A percentile compares a stretch with the other conserved stretches of the same genome.
Evolutionary conservation across 1,140 invertebrate species (phyloP).

Genomic region (Neuroterus valhalla): DNA sequence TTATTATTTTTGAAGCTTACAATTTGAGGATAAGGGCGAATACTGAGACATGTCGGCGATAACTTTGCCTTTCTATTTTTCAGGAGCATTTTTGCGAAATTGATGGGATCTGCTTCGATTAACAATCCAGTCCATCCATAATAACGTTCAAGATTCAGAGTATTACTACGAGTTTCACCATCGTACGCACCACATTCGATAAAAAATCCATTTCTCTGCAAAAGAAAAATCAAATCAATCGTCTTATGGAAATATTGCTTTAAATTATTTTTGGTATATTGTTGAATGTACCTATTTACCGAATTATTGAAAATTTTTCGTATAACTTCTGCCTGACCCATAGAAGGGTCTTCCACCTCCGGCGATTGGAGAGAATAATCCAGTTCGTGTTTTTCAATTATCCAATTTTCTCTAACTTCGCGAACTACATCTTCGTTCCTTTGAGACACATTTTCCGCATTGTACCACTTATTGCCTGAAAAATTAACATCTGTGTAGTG

Average conservation of each 20-base stretch:
- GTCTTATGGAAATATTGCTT: not conserved
- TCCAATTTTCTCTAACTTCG: conserved; percentile 54
- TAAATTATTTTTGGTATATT: not conserved
- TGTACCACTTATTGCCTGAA: conserved; percentile 52
- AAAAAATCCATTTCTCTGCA: conserved; percentile 75
- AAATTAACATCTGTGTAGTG: not conserved
- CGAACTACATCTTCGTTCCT: conserved; percentile 31
- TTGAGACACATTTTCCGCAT: conserved; percentile 41
- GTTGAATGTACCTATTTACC: conserved; percentile 46
- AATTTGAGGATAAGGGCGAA: conserved; percentile 66
- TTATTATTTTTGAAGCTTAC: conserved; percentile 52
- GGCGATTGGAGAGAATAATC: conserved; percentile 59
- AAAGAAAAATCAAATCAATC: conserved; percentile 37
- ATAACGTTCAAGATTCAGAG: conserved; percentile 71
- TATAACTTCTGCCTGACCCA: conserved; percentile 69
- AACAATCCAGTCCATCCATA: conserved; percentile 74
- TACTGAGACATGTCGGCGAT: conserved; percentile 72
- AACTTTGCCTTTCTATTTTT: conserved; percentile 71
- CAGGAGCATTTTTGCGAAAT: conserved; percentile 69
- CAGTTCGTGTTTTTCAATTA: conserved; percentile 49
- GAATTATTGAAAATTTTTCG: conserved; percentile 62
- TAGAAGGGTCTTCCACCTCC: conserved; percentile 66
- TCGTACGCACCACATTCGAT: conserved; percentile 76
- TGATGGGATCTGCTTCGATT: conserved; percentile 76
- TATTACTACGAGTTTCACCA: conserved; percentile 76